Percentiles rank a stretch among this genome's conserved stretches.
Conservation (phyloP, 2,797 vertebrate genomes). For the Smutsia temminckii region DNA sequence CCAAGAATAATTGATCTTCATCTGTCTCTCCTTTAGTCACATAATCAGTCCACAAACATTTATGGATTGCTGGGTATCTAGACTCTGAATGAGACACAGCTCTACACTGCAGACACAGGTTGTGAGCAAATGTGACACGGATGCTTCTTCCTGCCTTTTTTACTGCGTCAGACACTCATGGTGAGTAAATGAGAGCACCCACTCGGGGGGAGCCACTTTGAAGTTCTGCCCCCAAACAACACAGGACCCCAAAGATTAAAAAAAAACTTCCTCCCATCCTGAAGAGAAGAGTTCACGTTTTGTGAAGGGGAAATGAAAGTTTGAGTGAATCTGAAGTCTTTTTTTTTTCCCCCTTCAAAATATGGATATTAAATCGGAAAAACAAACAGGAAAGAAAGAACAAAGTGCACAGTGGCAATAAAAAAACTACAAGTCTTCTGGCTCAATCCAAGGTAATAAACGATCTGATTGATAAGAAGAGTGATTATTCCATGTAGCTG, state of each 20-base stretch:
- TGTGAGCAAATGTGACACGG: neutral
- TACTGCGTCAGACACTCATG: neutral
- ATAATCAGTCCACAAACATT: neutral
- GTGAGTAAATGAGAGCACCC: neutral
- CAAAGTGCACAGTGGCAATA: neutral
- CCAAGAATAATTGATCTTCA: neutral
- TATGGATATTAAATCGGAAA: neutral
- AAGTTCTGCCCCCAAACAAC: neutral
- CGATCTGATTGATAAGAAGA: rapidly evolving
- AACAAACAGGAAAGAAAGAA: neutral
- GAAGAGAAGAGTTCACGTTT: neutral
- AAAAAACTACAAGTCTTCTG: neutral
- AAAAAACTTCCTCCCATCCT: neutral
- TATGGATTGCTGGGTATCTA: too few relatives aligned
- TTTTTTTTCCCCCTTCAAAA: neutral
- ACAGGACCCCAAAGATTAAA: neutral
- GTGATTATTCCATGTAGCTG: neutral
- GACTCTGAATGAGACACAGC: neutral
- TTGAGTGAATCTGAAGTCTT: neutral
- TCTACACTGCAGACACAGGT: neutral
- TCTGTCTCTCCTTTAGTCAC: neutral
- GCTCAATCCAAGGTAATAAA: too few relatives aligned
- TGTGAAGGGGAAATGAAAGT: neutral
- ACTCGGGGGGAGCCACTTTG: neutral
- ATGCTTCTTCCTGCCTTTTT: neutral